Base-by-base conservation (phyloP, 1,140 invertebrate genomes). In the Caenorhabditis inopinata region DNA sequence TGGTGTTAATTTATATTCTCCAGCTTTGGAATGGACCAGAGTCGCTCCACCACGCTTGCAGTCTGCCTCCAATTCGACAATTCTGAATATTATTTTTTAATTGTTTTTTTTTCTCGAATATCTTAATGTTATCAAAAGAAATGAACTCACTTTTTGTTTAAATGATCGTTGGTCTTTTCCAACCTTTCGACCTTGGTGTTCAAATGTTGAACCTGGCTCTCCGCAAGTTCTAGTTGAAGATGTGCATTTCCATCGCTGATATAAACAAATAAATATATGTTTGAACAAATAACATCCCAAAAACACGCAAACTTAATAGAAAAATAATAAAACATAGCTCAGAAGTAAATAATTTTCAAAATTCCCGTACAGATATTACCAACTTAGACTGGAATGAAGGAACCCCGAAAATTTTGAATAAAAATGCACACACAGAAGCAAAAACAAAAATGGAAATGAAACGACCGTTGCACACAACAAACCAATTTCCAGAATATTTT, bases 181-280 rank as follows among this genome's bases (percentile, higher is more conserved):
- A 81, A 18, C 4, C 80, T 48, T 47, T 83, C 82, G 38, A 83
- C 53, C 53, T 83, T 82, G 29, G 81, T 74, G 27, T 25, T 76
- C 45, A 85, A 68, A 49, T 81, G 82, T 68, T 85, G 82, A 29
- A 85, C 75, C 47, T 85, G 85, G 29, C 83, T 74, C n/a, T 82
- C 80, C 14, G 85, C 85, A 29, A 86, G 38, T 73, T 86, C 82
- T 49, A 85, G 79, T 58, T 84, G 85, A 7, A 85, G 29, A 45
- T 86, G 78, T 32, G 85, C 77, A 49, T 85, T 84, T 38, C 85
- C 85, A 42, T 85, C 85, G 78, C 85, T 85, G 35, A 75, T 85
- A 82, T 27, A 35, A 14, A 51, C 9, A 48, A n/a, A 32, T 62
- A 2, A 35, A n/a, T 11, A 7, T 7, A 18, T 32, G n/a, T 18